Evolutionary conservation across 2,113 vertebrate species (phyloP), one percentile per base, ranked within the genome.

Genomic region (Todiramphus chloris): DNA sequence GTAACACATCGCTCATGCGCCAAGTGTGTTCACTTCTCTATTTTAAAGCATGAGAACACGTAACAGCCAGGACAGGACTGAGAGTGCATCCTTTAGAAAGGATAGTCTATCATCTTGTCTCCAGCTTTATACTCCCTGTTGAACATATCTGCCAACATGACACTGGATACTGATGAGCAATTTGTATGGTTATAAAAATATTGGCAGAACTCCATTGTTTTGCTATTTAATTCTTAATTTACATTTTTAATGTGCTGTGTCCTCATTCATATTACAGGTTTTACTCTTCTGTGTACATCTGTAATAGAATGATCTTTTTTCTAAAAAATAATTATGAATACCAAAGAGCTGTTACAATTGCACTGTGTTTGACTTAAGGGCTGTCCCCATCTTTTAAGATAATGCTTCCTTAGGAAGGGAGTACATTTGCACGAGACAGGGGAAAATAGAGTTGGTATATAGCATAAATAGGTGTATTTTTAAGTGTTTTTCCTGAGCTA

Each of bases 141-240:
- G 69, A 96, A 83, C 78, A 89, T 97, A 94, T 96, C 97, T 95
- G 78, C 95, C 94, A 95, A 92, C 50, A 70, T 83, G 96, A 93
- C 96, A 93, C 67, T 92, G 90, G 92, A 87, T 97, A 95, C 95
- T 95, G 95, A 97, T 96, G 88, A 97, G 87, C 94, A 93, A 93
- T 97, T 97, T 97, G 90, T 97, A 96, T 73, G 88, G 94, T 66
- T 92, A 87, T 89, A 91, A 97, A 96, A 96, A 50, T 92, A 92
- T 87, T 96, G 96, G 95, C 97, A 93, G 75, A 83, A 96, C 69
- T 98, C 97, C 96, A 97, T 96, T 97, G 96, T 98, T 98, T 98
- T 97, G 94, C 89, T 96, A 82, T 97, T 97, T 98, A 96, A 91
- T 97, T 97, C 95, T 97, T 97, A 98, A 98, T 98, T 97, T 98